phyloP scores from a whole-genome alignment of 2,113 vertebrate species.

The Gymnocephalus cernua region DNA sequence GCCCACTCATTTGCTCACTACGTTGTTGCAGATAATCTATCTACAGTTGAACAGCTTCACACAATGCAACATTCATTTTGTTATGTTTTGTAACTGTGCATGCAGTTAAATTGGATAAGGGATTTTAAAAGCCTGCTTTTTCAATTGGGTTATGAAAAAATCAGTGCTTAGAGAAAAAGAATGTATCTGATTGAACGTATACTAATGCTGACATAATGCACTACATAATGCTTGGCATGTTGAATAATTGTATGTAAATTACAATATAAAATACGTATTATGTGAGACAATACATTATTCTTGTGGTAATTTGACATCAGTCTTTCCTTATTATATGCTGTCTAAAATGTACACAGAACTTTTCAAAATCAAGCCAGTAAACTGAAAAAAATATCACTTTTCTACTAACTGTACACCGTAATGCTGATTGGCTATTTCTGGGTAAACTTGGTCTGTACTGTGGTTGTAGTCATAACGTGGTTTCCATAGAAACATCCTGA shows the following conservation, averaged over 20 bases:
- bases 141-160: not conserved
- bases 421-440: constrained; percentile 38
- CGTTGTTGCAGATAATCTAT: not conserved
- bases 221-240: not conserved
- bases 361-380: not conserved
- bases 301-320: not conserved
- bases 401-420: constrained; percentile 11
- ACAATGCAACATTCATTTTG: not conserved
- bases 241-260: not conserved
- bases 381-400: not conserved
- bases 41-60: not conserved
- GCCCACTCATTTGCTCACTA: constrained; percentile 2
- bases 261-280: not conserved
- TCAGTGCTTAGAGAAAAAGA: not conserved
- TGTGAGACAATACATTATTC: not conserved
- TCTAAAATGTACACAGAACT: not conserved
- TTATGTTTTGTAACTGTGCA: not conserved
- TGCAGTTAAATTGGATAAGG: not conserved
- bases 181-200: not conserved
- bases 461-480: constrained; percentile 58
- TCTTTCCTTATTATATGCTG: not conserved
- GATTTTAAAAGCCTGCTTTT: not conserved
- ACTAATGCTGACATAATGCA: not conserved
- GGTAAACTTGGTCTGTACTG: constrained; percentile 56
- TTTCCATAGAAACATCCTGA: constrained; percentile 75